Percentiles rank a stretch among this genome's conserved stretches.
Conservation (phyloP, 2,797 vertebrate genomes). For the Epinephelus malabaricus region DNA sequence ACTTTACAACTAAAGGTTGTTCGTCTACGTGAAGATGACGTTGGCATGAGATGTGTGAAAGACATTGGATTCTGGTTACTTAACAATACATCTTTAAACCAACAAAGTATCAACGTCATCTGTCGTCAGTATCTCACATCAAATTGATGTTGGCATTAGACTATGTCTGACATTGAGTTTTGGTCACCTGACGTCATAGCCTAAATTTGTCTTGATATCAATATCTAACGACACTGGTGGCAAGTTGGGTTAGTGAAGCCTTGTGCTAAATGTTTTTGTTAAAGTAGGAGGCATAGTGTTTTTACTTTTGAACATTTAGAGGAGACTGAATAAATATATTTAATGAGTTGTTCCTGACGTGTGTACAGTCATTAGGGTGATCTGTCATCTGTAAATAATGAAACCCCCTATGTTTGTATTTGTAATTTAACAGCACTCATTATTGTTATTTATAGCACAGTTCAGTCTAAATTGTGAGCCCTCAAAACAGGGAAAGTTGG, state of each 20-base stretch:
- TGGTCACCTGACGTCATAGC: too few species aligned
- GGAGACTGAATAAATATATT: neutral
- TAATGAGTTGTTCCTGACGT: neutral
- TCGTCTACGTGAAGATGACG: too few species aligned
- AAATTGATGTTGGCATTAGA: too few species aligned
- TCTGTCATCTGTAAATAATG: neutral
- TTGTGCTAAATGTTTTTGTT: neutral
- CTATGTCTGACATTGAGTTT: too few species aligned
- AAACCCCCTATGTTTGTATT: neutral
- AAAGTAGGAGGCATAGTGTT: neutral
- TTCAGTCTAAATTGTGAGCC: slow-evolving; percentile 47
- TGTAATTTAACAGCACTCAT: neutral
- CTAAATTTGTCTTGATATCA: too few species aligned
- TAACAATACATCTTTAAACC: too few species aligned
- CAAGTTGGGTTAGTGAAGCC: neutral
- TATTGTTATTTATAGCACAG: slow-evolving; percentile 28
- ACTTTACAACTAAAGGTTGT: too few species aligned
- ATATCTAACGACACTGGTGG: too few species aligned
- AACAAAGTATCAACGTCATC: too few species aligned
- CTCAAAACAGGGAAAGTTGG: neutral
- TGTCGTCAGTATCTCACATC: too few species aligned
- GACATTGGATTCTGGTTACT: too few species aligned
- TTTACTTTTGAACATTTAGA: neutral
- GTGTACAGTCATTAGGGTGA: neutral
- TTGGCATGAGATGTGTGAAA: too few species aligned